phyloP scores from a whole-genome alignment of 1,140 invertebrate species.

The Heliconius himera region DNA sequence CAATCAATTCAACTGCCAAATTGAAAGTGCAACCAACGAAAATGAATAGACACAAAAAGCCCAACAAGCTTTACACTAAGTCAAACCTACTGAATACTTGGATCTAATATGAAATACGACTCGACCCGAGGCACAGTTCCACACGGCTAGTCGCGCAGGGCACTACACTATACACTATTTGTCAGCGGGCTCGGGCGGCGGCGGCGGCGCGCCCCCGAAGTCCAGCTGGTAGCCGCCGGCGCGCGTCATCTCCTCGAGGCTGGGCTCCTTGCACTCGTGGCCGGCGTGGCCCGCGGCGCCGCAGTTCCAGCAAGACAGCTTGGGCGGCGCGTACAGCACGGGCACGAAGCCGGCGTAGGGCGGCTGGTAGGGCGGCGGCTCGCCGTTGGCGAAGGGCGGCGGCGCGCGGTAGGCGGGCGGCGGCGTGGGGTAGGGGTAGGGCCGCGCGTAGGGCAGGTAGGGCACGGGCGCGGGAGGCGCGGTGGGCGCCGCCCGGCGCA shows the following conservation, averaged over 20 bases:
- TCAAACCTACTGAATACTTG: slow-evolving; percentile 18
- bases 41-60: slow-evolving; percentile 10
- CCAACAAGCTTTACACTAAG: slow-evolving; percentile 24
- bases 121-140: neutral
- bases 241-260: slow-evolving; percentile 93
- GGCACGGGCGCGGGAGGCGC: slow-evolving; percentile 72
- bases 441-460: slow-evolving; percentile 81
- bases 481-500: slow-evolving; percentile 66
- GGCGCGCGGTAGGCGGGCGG: slow-evolving; percentile 72
- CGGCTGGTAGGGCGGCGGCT: slow-evolving; percentile 74
- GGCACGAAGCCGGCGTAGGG: slow-evolving; percentile 79
- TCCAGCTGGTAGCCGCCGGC: slow-evolving; percentile 84
- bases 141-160: neutral
- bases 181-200: slow-evolving; percentile 66
- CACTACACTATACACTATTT: slow-evolving; percentile 59
- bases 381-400: slow-evolving; percentile 72
- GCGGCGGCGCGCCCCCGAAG: slow-evolving; percentile 80
- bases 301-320: slow-evolving; percentile 88
- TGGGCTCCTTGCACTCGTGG: slow-evolving; percentile 91
- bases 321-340: slow-evolving; percentile 82
- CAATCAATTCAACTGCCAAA: slow-evolving; percentile 11
- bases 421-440: slow-evolving; percentile 74
- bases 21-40: slow-evolving; percentile 19
- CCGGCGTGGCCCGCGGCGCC: slow-evolving; percentile 89
- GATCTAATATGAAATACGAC: slow-evolving; percentile 21